These are phyloP conservation scores for Baccha elongata DNA, from an alignment of 2,888 invertebrate species.

Conservation along the genomic window DNA sequence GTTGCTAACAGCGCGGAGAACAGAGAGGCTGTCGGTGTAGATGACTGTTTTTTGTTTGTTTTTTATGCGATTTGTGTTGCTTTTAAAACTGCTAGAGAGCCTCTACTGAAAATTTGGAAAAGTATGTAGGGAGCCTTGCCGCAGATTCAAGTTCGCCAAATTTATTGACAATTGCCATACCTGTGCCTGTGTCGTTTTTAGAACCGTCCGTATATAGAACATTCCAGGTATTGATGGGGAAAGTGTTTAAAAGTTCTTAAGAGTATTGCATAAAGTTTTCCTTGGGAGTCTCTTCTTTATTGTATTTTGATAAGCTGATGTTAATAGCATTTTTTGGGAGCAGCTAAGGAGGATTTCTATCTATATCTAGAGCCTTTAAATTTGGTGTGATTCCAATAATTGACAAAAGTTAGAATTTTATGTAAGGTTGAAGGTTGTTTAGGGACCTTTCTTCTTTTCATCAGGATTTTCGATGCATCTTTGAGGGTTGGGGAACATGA, in stretches of 20 bases:
- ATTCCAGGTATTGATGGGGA: slow-evolving; percentile 2
- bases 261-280: not conserved
- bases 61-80: slow-evolving; percentile 11
- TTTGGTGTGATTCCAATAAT: not conserved
- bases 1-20: slow-evolving; percentile 5
- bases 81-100: slow-evolving; percentile 24
- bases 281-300: not conserved
- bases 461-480: not conserved
- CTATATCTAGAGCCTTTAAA: not conserved
- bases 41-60: slow-evolving; percentile 17
- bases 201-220: slow-evolving; percentile 28
- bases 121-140: not conserved
- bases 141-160: not conserved
- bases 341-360: not conserved
- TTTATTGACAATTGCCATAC: slow-evolving; percentile 37
- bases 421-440: slow-evolving; percentile 3
- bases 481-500: not conserved
- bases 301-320: not conserved
- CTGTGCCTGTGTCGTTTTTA: slow-evolving; percentile 25
- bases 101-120: no score
- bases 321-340: not conserved
- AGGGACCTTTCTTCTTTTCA: not conserved
- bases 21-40: slow-evolving; percentile 32
- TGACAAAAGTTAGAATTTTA: not conserved
- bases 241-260: not conserved